Base-by-base conservation (phyloP, 2,113 vertebrate species). In the Orycteropus afer region DNA sequence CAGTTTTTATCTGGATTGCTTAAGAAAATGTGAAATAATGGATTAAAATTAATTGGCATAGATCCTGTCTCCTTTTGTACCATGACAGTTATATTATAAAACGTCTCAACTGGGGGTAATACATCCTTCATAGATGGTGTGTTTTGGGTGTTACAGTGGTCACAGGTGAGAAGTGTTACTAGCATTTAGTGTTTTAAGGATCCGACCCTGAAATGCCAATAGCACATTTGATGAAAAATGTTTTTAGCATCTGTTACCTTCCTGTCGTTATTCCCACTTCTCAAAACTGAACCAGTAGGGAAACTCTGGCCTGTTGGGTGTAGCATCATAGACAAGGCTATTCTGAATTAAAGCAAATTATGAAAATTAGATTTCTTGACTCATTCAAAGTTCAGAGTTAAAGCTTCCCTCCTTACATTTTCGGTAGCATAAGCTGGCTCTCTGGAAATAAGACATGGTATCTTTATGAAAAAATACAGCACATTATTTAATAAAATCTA, bases 1-100 rank as follows among this genome's bases (percentile, higher is more conserved):
- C 32, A 84, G 57, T 89, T 13, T 20, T 57, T 49, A 73, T 80
- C 49, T 84, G 61, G 12, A 29, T 53, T 92, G 59, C 71, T 55
- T 67, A 93, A 63, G 40, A 57, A 59, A 14, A 63, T 82, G 29
- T 80, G 40, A 93, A 95, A 65, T 92, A 78, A 47, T 32, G 83
- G n/a, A 29, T 51, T 49, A 83, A 37, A 76, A 86, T 80, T 37
- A 80, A 69, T 8, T 73, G 59, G n/a, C 25, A 57, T 71, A 65
- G 55, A 55, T 57, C 22, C 8, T 17, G 0, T 67, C 69, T 79
- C 49, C 4, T 15, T 69, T 81, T 61, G 67, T 40, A 45, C 34
- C 53, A 7, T 82, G n/a, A n/a, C 73, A 51, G 5, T 80, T 45
- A 3, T 22, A 94, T 40, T 3, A 61, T n/a, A 93, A 71, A 57